phyloP scores from a whole-genome alignment of 2,113 vertebrate species.

The Scophthalmus maximus region DNA sequence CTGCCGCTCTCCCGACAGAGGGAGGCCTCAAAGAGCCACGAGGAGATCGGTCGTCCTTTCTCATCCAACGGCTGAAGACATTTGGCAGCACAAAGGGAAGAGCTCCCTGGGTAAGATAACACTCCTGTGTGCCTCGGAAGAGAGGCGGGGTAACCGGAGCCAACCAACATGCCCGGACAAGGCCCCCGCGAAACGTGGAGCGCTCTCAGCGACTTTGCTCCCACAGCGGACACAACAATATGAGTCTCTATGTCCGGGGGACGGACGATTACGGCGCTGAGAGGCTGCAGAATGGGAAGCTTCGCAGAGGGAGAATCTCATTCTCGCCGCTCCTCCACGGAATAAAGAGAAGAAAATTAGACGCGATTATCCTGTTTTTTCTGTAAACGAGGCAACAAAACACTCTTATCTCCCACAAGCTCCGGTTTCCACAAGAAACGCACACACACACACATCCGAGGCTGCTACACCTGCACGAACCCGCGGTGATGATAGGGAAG shows the following conservation, averaged over 20 bases:
- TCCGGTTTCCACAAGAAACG: slow-evolving; percentile 11
- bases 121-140: slow-evolving; percentile 71
- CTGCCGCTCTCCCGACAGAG: slow-evolving; percentile 19
- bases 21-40: slow-evolving; percentile 39
- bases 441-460: not conserved
- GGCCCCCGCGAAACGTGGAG: slow-evolving; percentile 61
- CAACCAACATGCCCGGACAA: slow-evolving; percentile 26
- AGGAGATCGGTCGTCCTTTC: slow-evolving; percentile 40
- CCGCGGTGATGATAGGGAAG: not conserved
- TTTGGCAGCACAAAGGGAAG: slow-evolving; percentile 64
- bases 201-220: slow-evolving; percentile 68
- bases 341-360: slow-evolving; percentile 68
- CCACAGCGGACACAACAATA: slow-evolving; percentile 77
- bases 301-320: slow-evolving; percentile 53
- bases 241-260: slow-evolving; percentile 68
- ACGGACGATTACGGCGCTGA: no score
- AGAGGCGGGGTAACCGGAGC: slow-evolving; percentile 66
- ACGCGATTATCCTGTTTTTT: slow-evolving; percentile 47
- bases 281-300: slow-evolving; percentile 65
- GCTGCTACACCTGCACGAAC: not conserved
- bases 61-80: slow-evolving; percentile 40
- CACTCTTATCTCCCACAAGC: slow-evolving; percentile 47
- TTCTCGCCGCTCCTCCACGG: slow-evolving; percentile 27
- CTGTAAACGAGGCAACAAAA: slow-evolving; percentile 41
- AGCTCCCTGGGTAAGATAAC: slow-evolving; percentile 68